Evolutionary conservation across 2,113 vertebrate species (phyloP), one percentile per base, ranked within the genome.

Genomic region (Pterocles orientalis): DNA sequence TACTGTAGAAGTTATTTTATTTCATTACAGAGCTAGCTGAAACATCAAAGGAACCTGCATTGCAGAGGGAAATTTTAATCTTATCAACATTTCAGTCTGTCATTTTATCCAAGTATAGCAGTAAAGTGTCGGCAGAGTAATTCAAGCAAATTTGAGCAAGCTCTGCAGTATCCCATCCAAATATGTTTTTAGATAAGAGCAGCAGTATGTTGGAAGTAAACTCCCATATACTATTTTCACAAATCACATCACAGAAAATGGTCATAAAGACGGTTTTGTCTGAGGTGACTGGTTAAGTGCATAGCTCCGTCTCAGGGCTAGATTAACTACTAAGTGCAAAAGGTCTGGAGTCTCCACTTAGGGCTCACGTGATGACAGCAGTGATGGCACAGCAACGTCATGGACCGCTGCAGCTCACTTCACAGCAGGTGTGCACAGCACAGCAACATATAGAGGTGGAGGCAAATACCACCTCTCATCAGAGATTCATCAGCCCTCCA

Each of bases 111-210:
- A 86, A 96, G 86, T 82, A 48, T 58, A 90, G 93, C 83, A 96
- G 94, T 96, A 95, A 94, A 94, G 76, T 81, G 96, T 94, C 96
- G 0, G 88, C 92, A 94, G 70, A 94, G 86, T 92, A 94, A 96
- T 94, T 96, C 92, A 97, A 94, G 90, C 71, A 97, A 94, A 95
- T 97, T 95, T 95, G 91, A 96, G 94, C 94, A 97, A 97, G 88
- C 89, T 93, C 94, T 95, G 91, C 90, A 95, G 79, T 94, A 97
- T 94, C 91, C 92, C 88, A 90, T 94, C 96, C 94, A 97, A 97
- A 95, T 96, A 86, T 90, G 75, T 90, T 97, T 96, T 97, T 95
- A 96, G 93, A 94, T 95, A 95, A 92, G 71, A 95, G 81, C 77
- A 83, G 84, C 85, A 86, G 53, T 56, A 76, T 92, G 64, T 73